These are phyloP conservation scores for Spheniscus humboldti DNA, from an alignment of 2,797 vertebrate species.

Conservation along the genomic window DNA sequence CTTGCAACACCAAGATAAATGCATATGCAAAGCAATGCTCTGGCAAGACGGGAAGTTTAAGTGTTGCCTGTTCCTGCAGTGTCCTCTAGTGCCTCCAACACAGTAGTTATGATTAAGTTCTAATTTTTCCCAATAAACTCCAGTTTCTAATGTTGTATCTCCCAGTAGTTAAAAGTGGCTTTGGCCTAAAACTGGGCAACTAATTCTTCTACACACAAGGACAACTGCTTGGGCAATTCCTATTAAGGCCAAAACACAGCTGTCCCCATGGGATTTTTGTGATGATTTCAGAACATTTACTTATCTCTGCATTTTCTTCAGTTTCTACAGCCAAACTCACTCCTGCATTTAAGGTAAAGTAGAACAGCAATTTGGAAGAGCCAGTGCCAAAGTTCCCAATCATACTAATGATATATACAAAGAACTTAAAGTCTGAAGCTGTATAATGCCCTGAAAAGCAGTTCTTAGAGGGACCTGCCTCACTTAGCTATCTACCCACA, in stretches of 20 bases:
- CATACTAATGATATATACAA: not conserved
- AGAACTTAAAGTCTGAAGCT: not conserved
- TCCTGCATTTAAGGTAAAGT: not conserved
- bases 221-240: not conserved
- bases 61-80: not conserved
- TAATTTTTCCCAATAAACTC: not conserved
- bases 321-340: not conserved
- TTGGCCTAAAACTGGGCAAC: not conserved
- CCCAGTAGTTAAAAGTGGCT: not conserved
- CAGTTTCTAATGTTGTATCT: not conserved
- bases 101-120: not conserved
- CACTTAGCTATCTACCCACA: not conserved
- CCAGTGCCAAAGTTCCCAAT: not conserved
- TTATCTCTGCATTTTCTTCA: not conserved
- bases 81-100: conserved; percentile 53
- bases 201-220: not conserved
- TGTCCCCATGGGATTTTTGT: not conserved
- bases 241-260: not conserved
- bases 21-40: not conserved
- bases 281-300: not conserved
- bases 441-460: not conserved
- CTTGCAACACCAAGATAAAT: not conserved
- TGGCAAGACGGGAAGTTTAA: not conserved
- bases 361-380: not conserved
- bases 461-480: not conserved